Evolutionary conservation across 1,140 invertebrate genomes (phyloP), one percentile per base, ranked within the genome.

Genomic region (Phortica variegata): DNA sequence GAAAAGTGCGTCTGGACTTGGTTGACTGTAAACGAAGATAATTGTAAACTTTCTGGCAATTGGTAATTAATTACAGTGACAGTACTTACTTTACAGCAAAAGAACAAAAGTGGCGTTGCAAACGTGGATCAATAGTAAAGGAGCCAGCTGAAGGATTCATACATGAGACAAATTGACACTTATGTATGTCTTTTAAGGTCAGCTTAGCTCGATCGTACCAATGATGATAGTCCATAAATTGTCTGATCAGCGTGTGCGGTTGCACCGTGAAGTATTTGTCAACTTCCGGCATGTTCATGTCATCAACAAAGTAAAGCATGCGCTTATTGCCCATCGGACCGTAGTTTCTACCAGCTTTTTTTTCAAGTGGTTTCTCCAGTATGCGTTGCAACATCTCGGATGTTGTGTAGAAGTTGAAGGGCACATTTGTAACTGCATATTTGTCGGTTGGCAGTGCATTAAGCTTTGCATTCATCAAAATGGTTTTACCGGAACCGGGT

Each of bases 201-300:
- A 97, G 79, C 71, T 95, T 96, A 3, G 81, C 77, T 43, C 94
- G 79, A 72, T 97, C 93, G 61, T 90, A 89, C 84, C 84, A 97
- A 78, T 97, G 94, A 50, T 83, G 83, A 73, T 97, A 96, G 77
- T 96, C 92, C 80, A 97, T 85, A 72, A 93, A 91, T 70, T 97
- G 92, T 15, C 93, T 79, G 38, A 97, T 89, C 0, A 97, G 78
- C 0, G 93, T 96, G 68, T 97, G 94, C 0, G 94, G 91, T 69
- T 95, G 93, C 1, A 96, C 93, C 1, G 95, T 97, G 36, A 90
- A 92, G 66, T 96, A 97, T 47, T 83, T 84, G 77, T 97, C 94
- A 1, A 96, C 91, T 81, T 95, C 91, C 3, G 94, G 94, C 93
- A 96, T 97, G 77, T 97, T 97, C 84, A 97, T 85, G 71, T 97